phyloP scores from a whole-genome alignment of 2,113 vertebrate genomes.

The rabbit (Oryctolagus cuniculus) region mOryCun1.1 NC_091435.1:104290001-104290500 shows the following conservation, averaged over 20 bases:
- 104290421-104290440: not conserved
- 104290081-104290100: not conserved
- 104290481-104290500: not conserved
- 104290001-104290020: not conserved
- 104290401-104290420: not conserved
- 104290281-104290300: not conserved
- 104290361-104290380: not conserved
- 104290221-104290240: not conserved
- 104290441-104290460: not conserved
- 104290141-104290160: not conserved
- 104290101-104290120: not conserved
- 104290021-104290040: conserved; percentile 20
- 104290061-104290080: not conserved
- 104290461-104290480: not conserved
- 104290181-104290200: not conserved
- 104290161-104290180: not conserved
- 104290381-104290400: not conserved
- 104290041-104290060: conserved; percentile 6
- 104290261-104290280: conserved; percentile 3
- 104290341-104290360: not conserved
- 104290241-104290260: not conserved
- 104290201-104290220: not conserved
- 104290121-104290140: not conserved
- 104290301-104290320: not conserved
- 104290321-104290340: not conserved